Base-by-base conservation (phyloP, 1,140 invertebrate genomes). In the Macrosteles quadrilineatus region DNA sequence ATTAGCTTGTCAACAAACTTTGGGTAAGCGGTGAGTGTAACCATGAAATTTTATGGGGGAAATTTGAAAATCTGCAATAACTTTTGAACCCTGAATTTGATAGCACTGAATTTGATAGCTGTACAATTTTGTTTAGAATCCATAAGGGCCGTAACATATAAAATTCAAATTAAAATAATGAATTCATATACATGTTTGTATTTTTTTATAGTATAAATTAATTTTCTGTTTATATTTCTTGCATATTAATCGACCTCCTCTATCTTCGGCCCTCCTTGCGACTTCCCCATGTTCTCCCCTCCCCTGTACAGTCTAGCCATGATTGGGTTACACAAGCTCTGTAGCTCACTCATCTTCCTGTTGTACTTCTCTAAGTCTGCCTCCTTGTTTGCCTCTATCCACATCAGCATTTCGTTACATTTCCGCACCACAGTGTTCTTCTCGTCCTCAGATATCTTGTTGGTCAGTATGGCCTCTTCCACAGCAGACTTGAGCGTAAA, bases 401-500 rank as follows among this genome's bases (percentile, higher is more conserved):
- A 98, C 73, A 90, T 89, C 77, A 98, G 93, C 67, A 93, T 91
- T 73, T 97, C 95, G 75, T 94, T 93, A 81, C 94, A 96, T 80
- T 96, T 97, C 76, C 96, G 93, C 73, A 92, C 75, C 72, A 98
- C 91, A 19, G 85, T 89, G 73, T 90, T 92, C 79, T 93, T 93
- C 77, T 98, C 97, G 11, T 88, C 83, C 67, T 93, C 93, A 9
- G 88, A 85, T 76, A 98, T 95, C 82, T 97, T 95, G 76, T 91
- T 92, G 80, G 92, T 95, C 74, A 97, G 87, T 77, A 93, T 93
- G 27, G 97, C 94, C 80, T 93, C 91, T 77, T 93, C 91, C 77
- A 91, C 90, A 21, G 95, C 96, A 62, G 92, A 92, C 85, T 97
- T 97, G 88, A 98, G 96, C 85, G 95, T 96, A 87, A 97, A 98